A percentile compares a stretch with the other conserved stretches of the same genome.
These are phyloP conservation scores for Nemotelus pantherinus DNA, from an alignment of 2,888 invertebrate genomes.

Conservation along the genomic window DNA sequence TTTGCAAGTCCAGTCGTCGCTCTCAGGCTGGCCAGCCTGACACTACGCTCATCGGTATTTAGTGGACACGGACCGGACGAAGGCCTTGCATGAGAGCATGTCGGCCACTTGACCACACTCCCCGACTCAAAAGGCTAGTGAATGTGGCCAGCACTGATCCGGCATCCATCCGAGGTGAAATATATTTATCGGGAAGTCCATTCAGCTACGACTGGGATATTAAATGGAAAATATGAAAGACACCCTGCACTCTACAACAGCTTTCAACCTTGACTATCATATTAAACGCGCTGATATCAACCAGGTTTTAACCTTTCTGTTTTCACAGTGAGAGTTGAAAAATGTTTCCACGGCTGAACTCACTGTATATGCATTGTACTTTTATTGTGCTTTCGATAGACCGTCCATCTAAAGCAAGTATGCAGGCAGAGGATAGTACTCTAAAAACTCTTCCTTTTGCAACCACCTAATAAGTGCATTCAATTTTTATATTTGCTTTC, in stretches of 20 bases:
- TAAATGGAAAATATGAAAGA: slow-evolving; percentile 11
- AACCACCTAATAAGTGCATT: no score
- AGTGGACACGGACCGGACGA: background rate
- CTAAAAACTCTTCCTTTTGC: background rate
- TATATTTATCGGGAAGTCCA: slow-evolving; percentile 23
- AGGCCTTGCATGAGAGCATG: background rate
- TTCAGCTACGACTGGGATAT: background rate
- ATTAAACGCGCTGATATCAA: slow-evolving; percentile 19
- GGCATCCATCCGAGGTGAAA: slow-evolving; percentile 29
- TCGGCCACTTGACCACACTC: slow-evolving; percentile 35
- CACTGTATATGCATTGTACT: no score
- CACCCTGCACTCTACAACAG: slow-evolving; percentile 10
- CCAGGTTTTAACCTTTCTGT: background rate
- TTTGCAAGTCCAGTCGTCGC: background rate
- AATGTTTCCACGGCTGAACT: no score
- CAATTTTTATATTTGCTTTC: no score
- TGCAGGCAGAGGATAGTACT: no score
- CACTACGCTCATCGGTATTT: no score
- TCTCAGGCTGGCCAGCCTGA: no score
- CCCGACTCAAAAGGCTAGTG: slow-evolving; percentile 1
- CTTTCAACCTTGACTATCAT: background rate
- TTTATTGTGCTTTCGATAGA: no score
- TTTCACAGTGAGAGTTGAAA: no score
- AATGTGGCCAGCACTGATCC: background rate
- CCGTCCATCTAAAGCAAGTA: background rate